A percentile compares a stretch with the other conserved stretches of the same genome.
Evolutionary conservation across 2,888 invertebrate genomes (phyloP).

Genomic region (Perithous albicinctus): DNA sequence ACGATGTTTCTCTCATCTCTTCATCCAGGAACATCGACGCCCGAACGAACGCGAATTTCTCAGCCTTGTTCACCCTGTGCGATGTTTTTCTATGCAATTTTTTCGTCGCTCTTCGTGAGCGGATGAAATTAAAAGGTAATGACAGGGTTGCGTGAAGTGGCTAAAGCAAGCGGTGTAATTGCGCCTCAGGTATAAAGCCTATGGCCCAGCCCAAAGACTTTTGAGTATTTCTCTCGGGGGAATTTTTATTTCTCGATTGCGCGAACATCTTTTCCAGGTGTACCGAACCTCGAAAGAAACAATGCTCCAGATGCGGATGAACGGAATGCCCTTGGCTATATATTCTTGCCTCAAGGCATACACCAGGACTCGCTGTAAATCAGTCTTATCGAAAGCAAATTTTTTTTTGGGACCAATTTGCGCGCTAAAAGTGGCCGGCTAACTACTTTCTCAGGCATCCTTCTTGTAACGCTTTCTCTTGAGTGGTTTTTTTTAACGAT

Average conservation of each 20-base stretch:
- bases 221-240: conserved; percentile 25
- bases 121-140: conserved; percentile 61
- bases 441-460: conserved; percentile 1
- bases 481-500: background rate
- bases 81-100: conserved; percentile 35
- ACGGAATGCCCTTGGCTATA: background rate
- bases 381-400: background rate
- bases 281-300: background rate
- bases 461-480: too few species aligned
- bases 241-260: conserved; percentile 48
- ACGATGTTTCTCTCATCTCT: conserved; percentile 38
- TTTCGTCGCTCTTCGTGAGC: conserved; percentile 56
- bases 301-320: conserved; percentile 13
- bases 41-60: conserved; percentile 46
- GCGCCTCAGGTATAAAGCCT: conserved; percentile 47
- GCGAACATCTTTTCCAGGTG: conserved; percentile 64
- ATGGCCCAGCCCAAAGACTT: conserved; percentile 63
- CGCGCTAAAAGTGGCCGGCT: background rate
- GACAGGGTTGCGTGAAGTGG: conserved; percentile 59
- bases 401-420: background rate
- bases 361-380: background rate
- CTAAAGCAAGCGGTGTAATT: conserved; percentile 41
- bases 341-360: background rate
- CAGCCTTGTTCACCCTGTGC: background rate
- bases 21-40: conserved; percentile 56